These are phyloP conservation scores for Streptopelia turtur DNA, from an alignment of 2,797 vertebrate species.

Conservation along the genomic window DNA sequence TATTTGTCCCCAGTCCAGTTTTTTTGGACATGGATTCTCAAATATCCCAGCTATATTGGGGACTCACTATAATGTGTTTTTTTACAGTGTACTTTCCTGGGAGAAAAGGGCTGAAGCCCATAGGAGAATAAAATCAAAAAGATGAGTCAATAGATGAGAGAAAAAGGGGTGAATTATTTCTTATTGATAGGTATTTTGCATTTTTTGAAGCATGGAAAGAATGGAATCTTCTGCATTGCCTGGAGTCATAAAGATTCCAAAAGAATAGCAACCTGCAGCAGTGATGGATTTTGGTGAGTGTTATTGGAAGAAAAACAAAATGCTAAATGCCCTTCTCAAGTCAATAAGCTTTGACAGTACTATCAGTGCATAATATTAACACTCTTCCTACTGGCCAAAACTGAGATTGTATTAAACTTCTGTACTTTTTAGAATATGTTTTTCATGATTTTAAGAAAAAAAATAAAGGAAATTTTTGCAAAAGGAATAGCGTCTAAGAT, in stretches of 20 bases:
- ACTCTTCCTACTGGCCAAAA: not conserved
- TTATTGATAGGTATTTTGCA: conserved; percentile 82
- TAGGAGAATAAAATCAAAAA: conserved; percentile 7
- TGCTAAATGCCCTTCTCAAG: not conserved
- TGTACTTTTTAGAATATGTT: not conserved
- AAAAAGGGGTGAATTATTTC: conserved; percentile 80
- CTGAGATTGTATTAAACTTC: not conserved
- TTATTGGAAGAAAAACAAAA: not conserved
- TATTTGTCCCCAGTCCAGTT: not conserved
- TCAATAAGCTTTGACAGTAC: not conserved
- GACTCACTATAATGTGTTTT: not conserved
- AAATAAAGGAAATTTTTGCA: not conserved
- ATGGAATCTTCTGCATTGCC: conserved; percentile 96
- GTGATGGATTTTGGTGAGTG: conserved; percentile 94
- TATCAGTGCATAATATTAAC: not conserved
- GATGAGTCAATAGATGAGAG: conserved; percentile 64
- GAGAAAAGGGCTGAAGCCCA: not conserved
- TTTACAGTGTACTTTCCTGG: not conserved
- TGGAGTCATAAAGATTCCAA: conserved; percentile 99
- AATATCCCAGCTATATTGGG: not conserved
- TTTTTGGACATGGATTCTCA: not conserved
- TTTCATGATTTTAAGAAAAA: not conserved
- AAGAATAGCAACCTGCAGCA: conserved; percentile 94
- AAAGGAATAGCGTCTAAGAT: not conserved
- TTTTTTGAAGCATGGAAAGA: conserved; percentile 94